Evolutionary conservation across 2,113 vertebrate genomes (phyloP).

Genomic region (Mesocricetus auratus): DNA sequence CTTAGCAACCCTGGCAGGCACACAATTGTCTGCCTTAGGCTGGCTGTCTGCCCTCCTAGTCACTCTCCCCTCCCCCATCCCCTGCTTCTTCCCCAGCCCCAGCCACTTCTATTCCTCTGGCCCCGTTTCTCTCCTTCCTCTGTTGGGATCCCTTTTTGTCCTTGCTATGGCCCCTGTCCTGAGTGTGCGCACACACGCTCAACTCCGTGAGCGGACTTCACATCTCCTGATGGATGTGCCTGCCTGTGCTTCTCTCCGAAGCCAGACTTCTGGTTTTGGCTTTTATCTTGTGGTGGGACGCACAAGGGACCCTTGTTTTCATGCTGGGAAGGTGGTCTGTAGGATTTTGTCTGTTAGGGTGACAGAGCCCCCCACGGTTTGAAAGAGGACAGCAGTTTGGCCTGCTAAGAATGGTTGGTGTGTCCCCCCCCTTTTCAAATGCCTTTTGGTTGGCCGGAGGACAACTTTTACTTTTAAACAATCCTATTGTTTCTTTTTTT

Average conservation of each 20-base stretch:
- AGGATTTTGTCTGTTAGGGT: not conserved
- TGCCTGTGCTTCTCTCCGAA: not conserved
- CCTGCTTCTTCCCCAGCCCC: no score
- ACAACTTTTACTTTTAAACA: not conserved
- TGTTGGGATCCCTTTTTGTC: slow-evolving; percentile 55
- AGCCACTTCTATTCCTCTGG: no score
- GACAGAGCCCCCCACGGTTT: not conserved
- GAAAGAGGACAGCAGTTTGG: not conserved
- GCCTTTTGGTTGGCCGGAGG: not conserved
- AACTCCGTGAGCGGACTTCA: not conserved
- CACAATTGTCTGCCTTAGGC: slow-evolving; percentile 1
- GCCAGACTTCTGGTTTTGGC: not conserved
- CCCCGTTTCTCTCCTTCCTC: not conserved
- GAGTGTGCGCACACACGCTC: not conserved
- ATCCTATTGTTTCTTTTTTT: not conserved
- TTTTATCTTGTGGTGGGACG: not conserved
- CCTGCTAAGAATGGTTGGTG: not conserved
- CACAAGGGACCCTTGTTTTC: not conserved
- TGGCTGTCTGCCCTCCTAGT: not conserved
- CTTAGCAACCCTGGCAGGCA: slow-evolving; percentile 20
- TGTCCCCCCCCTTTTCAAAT: not conserved
- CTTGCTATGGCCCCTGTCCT: not conserved
- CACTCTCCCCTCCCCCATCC: not conserved
- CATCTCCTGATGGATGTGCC: not conserved
- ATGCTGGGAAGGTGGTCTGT: not conserved